Evolutionary conservation across 1,140 invertebrate genomes (phyloP), one percentile per base, ranked within the genome.

Genomic region (Drosophila kikkawai): DNA sequence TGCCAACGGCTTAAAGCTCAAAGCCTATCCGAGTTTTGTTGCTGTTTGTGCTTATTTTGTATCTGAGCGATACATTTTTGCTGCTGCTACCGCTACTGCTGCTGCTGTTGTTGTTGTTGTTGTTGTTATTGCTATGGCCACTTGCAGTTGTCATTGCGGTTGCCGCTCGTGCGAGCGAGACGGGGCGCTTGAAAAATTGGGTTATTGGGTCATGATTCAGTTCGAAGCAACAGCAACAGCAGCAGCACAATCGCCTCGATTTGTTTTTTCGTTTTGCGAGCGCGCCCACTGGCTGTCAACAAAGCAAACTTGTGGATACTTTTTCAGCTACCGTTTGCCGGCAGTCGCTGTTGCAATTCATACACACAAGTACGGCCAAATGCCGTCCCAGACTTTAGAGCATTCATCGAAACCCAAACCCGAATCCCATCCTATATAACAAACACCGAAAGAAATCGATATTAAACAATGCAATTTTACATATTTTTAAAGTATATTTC

Each of bases 131-230:
- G 75, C 55, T 64, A 39, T 44, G 60, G 76, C 71, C 64, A 55
- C 51, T 68, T 78, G 56, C 61, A 60, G 82, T 79, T 86, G 82
- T 85, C 82, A 85, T 79, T 85, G 82, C 82, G 82, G 82, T 77
- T 76, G 71, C 64, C 39, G 79, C 39, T 50, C 36, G 80, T 39
- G 81, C 44, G 53, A 85, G 74, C 58, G 82, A 80, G 82, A 74
- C 64, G 48, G 75, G 42, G 56, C 63, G 61, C 59, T 79, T 64
- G 79, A 64, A 80, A 90, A 88, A 90, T 88, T 88, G 56, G 85
- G 85, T 88, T 88, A 88, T 85, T 88, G 86, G 85, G 85, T 88
- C 85, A 88, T 88, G 85, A 88, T 88, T 88, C 85, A 88, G 85
- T 88, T 88, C 79, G 85, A 90, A 82, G 85, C 84, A 90, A 75